A percentile compares a stretch with the other conserved stretches of the same genome.
phyloP scores from a whole-genome alignment of 1,140 invertebrate species.

The Vanessa atalanta region DNA sequence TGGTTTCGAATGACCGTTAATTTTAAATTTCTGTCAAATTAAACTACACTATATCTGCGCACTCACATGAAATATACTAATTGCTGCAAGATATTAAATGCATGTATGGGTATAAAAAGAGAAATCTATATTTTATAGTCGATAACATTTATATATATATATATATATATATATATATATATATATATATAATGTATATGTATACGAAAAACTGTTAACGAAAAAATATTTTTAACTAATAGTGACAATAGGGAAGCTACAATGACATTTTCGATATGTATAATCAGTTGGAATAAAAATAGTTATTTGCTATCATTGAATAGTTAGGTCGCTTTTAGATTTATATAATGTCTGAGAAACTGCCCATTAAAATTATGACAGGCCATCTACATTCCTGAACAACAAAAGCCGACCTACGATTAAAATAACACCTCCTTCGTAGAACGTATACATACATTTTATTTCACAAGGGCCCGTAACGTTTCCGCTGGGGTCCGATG shows the following conservation, averaged over 20 bases:
- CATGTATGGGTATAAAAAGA: no score
- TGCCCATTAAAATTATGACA: slow-evolving; percentile 78
- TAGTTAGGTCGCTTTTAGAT: slow-evolving; percentile 59
- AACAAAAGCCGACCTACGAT: slow-evolving; percentile 76
- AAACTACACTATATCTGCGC: no score
- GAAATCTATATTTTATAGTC: not conserved
- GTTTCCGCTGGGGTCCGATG: slow-evolving; percentile 77
- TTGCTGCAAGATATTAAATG: no score
- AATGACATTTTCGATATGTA: no score
- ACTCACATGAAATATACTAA: no score
- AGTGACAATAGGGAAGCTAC: no score
- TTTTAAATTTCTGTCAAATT: not conserved
- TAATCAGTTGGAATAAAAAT: no score
- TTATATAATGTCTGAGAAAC: slow-evolving; percentile 63
- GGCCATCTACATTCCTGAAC: slow-evolving; percentile 77
- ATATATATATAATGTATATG: no score
- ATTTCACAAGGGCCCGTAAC: slow-evolving; percentile 75
- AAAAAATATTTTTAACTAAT: no score
- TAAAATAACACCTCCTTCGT: slow-evolving; percentile 80
- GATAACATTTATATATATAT: not conserved
- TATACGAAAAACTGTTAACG: no score
- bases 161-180: no score
- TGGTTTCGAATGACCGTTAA: not conserved
- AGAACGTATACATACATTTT: slow-evolving; percentile 75
- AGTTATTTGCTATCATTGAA: slow-evolving; percentile 41